These are phyloP conservation scores for Sebastes wilsoni DNA, from an alignment of 2,797 vertebrate genomes.

Conservation along the genomic window DNA sequence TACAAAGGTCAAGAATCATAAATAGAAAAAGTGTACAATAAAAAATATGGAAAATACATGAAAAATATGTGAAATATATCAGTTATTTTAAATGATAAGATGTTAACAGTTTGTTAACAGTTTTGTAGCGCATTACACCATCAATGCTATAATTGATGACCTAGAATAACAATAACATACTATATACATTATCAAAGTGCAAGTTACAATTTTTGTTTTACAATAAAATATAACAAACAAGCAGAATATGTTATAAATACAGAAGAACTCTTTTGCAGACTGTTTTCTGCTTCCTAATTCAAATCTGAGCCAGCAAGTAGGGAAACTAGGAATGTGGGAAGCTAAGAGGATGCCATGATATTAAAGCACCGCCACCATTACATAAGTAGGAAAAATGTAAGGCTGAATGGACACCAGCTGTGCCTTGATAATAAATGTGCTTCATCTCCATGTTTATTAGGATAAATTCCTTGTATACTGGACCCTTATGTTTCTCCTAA, in stretches of 20 bases:
- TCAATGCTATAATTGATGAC: neutral
- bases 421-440: slow-evolving; percentile 1
- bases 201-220: no score
- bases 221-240: neutral
- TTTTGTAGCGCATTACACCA: neutral
- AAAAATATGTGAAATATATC: no score
- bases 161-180: neutral
- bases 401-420: slow-evolving; percentile 27
- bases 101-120: neutral
- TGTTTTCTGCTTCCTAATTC: neutral
- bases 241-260: no score
- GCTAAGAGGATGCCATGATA: neutral
- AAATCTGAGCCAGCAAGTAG: no score
- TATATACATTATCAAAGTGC: no score
- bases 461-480: slow-evolving; percentile 8
- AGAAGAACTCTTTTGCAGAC: neutral
- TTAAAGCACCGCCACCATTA: neutral
- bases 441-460: slow-evolving; percentile 40
- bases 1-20: no score
- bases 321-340: neutral
- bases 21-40: neutral
- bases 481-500: neutral
- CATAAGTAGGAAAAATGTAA: neutral
- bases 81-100: no score
- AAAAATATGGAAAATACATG: neutral